Evolutionary conservation across 2,888 invertebrate genomes (phyloP).

Genomic region (Himalopsyche japonica): DNA sequence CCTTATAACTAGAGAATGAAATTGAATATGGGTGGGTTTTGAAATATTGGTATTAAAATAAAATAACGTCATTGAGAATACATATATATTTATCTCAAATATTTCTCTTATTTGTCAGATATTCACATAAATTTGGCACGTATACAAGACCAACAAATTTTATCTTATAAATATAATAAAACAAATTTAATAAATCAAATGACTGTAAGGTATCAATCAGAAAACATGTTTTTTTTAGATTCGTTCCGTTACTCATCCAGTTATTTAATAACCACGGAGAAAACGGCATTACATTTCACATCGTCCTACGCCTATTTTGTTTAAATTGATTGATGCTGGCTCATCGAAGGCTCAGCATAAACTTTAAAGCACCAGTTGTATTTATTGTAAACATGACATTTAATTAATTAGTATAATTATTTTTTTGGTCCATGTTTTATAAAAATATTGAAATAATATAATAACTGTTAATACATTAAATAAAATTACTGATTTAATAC

Average conservation of each 20-base stretch:
- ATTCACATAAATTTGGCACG: slow-evolving; percentile 38
- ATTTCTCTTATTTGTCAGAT: slow-evolving; percentile 6
- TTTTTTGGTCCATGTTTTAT: slow-evolving; percentile 1
- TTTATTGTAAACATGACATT: slow-evolving; percentile 1
- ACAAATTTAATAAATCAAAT: slow-evolving; percentile 1
- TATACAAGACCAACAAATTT: slow-evolving; percentile 37
- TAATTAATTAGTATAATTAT: background rate
- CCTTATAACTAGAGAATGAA: too few species aligned
- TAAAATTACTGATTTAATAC: slow-evolving; percentile 19
- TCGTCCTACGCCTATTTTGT: background rate
- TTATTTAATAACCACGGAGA: background rate
- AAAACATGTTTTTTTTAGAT: background rate
- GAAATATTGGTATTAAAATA: background rate
- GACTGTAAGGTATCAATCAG: background rate
- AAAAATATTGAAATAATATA: slow-evolving; percentile 1
- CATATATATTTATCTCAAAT: background rate
- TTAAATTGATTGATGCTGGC: background rate
- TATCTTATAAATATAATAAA: slow-evolving; percentile 4
- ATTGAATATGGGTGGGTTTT: too few species aligned
- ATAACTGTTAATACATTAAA: slow-evolving; percentile 15
- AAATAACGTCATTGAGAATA: background rate
- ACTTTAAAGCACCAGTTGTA: slow-evolving; percentile 13
- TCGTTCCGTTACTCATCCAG: background rate
- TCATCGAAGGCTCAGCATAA: background rate
- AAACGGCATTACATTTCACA: background rate